Base-by-base conservation (phyloP, 2,888 invertebrate genomes). In the Cataglyphis altisquamis region DNA sequence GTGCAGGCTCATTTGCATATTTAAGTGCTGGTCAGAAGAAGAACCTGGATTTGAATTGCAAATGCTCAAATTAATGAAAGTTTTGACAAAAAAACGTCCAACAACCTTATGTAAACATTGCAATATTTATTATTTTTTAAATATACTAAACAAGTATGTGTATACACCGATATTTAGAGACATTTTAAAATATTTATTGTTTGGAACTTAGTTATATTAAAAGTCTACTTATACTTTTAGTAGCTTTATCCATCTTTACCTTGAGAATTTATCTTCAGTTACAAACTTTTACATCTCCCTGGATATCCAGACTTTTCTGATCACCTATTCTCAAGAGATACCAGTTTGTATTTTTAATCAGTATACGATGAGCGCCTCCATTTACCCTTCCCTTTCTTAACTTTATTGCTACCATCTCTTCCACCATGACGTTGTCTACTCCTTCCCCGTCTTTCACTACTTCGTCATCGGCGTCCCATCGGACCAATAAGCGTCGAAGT, bases 331-430 rank as follows among this genome's bases (percentile, higher is more conserved):
- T 73, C 72, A n/a, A 36, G 82, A 85, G 83, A 86, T 85, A 80
- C 83, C 85, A 74, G 86, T 86, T 84, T 85, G 86, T 86, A 88
- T 87, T 88, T 88, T 88, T 87, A 87, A 88, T 88, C 84, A 86
- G 68, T 74, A 81, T 73, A 74, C 73, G 63, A 81, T 81, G 70
- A 80, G 70, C 63, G 63, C 21, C 29, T 41, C 81, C 63, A 73
- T 83, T 68, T 57, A 32, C 66, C 83, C 78, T 52, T 68, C 73
- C 41, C 39, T 52, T 73, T 85, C 68, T 74, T 57, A 66, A 66
- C 66, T 82, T 75, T 82, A 73, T 68, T 64, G 63, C 60, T 64
- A 60, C 62, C 67, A 82, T 39, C 73, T 29, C 48, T 39, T 32
- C 45, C 41, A 45, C 29, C 29, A 36, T 60, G 78, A 25, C 77